Conservation (phyloP, 2,113 vertebrate genomes). For the Dipodomys ordii region DNA sequence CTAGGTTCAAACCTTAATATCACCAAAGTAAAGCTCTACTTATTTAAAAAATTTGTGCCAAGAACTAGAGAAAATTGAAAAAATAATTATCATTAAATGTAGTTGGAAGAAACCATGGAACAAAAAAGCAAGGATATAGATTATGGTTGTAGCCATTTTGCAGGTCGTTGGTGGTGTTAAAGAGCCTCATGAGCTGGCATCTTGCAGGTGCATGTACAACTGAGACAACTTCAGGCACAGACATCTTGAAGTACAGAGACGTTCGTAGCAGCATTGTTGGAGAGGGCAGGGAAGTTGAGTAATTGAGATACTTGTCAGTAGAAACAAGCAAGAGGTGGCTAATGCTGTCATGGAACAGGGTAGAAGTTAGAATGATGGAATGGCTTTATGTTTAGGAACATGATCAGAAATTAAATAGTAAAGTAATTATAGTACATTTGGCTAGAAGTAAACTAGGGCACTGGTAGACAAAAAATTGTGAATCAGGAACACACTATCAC, state of each 20-base stretch:
- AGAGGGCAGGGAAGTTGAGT: not conserved
- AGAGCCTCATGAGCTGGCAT: not conserved
- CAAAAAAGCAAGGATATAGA: not conserved
- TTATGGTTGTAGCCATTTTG: not conserved
- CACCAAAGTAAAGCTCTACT: not conserved
- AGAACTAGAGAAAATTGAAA: not conserved
- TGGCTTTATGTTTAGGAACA: not conserved
- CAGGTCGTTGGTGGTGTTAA: not conserved
- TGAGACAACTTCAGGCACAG: not conserved
- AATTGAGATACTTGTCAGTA: not conserved
- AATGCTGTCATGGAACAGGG: not conserved
- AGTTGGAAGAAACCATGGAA: not conserved
- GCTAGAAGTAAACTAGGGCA: not conserved
- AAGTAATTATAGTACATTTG: too few relatives aligned
- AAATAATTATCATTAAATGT: not conserved
- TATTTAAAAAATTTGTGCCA: not conserved
- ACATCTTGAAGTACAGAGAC: not conserved
- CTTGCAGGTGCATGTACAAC: not conserved
- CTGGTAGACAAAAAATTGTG: not conserved
- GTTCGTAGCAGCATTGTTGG: not conserved
- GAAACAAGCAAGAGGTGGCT: constrained; percentile 19
- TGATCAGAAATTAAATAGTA: not conserved
- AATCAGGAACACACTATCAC: not conserved
- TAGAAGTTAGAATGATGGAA: constrained; percentile 30
- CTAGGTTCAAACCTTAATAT: too few relatives aligned